A percentile compares a stretch with the other conserved stretches of the same genome.
Conservation (phyloP, 2,113 vertebrate species). For the Sakesphorus luctuosus region DNA sequence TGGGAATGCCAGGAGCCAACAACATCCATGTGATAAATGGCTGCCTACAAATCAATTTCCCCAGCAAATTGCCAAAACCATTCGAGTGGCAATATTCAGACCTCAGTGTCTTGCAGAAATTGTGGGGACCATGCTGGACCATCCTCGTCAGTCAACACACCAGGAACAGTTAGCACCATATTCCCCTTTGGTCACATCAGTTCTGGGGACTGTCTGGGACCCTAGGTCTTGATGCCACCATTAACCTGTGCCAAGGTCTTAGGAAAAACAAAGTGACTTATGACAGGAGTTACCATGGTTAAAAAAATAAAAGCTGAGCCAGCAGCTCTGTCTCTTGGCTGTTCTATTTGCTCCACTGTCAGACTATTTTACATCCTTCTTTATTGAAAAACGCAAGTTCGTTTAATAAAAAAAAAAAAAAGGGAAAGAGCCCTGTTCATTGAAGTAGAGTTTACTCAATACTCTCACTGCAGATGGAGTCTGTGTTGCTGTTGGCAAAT, state of each 20-base stretch:
- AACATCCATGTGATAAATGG: conserved; percentile 24
- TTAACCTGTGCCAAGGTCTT: not conserved
- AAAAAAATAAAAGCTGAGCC: conserved; percentile 62
- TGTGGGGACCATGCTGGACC: not conserved
- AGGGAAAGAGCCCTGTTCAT: conserved; percentile 20
- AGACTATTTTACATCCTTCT: conserved; percentile 59
- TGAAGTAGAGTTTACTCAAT: not conserved
- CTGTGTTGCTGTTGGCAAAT: not conserved
- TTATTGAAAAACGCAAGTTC: conserved; percentile 56
- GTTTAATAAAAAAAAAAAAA: not conserved
- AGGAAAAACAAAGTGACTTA: not conserved
- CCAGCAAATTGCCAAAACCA: not conserved
- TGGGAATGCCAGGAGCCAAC: conserved; percentile 46
- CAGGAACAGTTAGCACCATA: not conserved
- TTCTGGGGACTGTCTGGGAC: not conserved
- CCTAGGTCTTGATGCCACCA: not conserved
- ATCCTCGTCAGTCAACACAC: not conserved
- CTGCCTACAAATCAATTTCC: conserved; percentile 2
- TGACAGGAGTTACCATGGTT: not conserved
- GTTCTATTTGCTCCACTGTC: not conserved
- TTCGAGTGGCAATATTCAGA: not conserved
- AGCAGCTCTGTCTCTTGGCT: conserved; percentile 41
- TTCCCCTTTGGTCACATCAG: fast-evolving
- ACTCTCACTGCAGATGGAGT: not conserved
- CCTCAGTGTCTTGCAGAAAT: not conserved